Base-by-base conservation (phyloP, 2,888 invertebrate genomes). In the Polietes domitor region DNA sequence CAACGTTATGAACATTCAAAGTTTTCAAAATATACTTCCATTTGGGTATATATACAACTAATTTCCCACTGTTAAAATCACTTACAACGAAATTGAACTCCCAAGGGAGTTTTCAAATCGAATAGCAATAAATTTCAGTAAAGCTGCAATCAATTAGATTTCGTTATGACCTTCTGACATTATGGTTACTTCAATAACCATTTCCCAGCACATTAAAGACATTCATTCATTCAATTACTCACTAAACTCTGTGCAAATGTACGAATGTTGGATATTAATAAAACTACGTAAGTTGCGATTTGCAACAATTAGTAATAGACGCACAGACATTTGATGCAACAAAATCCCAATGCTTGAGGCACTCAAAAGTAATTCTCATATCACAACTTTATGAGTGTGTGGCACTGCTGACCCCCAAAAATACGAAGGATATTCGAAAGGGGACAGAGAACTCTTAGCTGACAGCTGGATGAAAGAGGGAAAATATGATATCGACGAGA, bases 391-490 rank as follows among this genome's bases (percentile, higher is more conserved):
- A 41, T 10, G 41, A 41, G 41, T 41, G 15, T 12, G 12, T 41
- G 9, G 9, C n/a, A 5, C 47, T 50, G 2, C 19, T 21, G 10
- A 5, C 53, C 21, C 21, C 9, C 21, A 4, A 53, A 10, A 21
- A 53, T 58, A 50, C 12, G 37, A 50, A 50, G 17, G 53, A 53
- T 6, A 53, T 53, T 73, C n/a, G 21, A 55, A 58, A 12, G 21
- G n/a, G n/a, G n/a, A 37, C 37, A 37, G 12, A 37, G 32, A 55
- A 50, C 7, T 68, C 43, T 77, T 53, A 81, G 43, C 28, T 50
- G 65, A 73, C 72, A 81, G 72, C 65, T 81, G 65, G 77, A n/a
- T 1, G 47, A 47, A 81, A 24, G 10, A 58, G 15, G 19, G 26
- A 37, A 24, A 58, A 58, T 58, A 58, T 58, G 58, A 24, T 26